Conservation (phyloP, 2,113 vertebrate species). For the Podarcis muralis region DNA sequence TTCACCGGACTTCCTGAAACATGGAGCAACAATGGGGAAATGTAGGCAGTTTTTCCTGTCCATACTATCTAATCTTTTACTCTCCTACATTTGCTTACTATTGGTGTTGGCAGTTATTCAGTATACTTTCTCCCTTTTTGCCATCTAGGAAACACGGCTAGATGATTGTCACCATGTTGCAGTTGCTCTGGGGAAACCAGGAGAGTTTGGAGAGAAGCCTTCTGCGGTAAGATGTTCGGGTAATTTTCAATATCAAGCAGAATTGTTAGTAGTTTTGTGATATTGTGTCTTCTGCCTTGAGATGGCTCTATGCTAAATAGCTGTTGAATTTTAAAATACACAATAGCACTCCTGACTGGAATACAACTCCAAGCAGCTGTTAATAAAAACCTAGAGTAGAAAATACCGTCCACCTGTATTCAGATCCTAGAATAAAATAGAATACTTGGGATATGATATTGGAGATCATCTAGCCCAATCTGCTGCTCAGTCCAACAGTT, state of each 20-base stretch:
- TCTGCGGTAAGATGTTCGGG: conserved; percentile 3
- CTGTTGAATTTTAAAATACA: not conserved
- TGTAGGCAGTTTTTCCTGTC: not conserved
- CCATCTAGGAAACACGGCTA: conserved; percentile 82
- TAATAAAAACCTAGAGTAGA: too few relatives aligned
- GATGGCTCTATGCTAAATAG: not conserved
- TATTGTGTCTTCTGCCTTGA: not conserved
- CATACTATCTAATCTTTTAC: not conserved
- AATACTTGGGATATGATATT: too few relatives aligned
- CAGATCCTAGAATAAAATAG: too few relatives aligned
- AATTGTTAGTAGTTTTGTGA: not conserved
- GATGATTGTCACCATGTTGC: conserved; percentile 81
- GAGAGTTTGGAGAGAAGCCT: not conserved
- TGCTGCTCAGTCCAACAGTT: too few relatives aligned
- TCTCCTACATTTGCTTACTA: not conserved
- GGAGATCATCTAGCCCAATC: too few relatives aligned
- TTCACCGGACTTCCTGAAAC: not conserved
- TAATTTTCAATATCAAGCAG: not conserved
- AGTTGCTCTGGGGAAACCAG: conserved; percentile 74
- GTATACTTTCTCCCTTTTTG: not conserved
- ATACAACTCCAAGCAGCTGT: not conserved
- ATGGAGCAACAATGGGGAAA: too few relatives aligned
- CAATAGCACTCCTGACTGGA: not conserved
- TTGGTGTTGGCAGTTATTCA: not conserved
- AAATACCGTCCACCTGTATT: too few relatives aligned